Conservation (phyloP, 2,888 invertebrate genomes). For the Drosophila quinaria region DNA sequence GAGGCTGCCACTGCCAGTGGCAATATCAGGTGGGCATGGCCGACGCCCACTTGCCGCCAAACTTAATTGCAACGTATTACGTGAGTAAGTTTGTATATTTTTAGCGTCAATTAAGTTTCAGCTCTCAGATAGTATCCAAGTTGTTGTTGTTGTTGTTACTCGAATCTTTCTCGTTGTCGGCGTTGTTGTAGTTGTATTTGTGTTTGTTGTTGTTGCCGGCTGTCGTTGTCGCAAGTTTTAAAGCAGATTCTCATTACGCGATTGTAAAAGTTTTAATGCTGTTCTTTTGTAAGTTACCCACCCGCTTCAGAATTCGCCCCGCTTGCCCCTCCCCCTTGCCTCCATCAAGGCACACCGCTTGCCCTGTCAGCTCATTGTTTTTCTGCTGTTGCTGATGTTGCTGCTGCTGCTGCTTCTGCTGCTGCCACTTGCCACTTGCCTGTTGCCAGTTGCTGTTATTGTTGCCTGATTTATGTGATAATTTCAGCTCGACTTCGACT, state of each 20-base stretch:
- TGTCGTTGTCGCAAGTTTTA: constrained; percentile 75
- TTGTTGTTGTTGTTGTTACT: constrained; percentile 36
- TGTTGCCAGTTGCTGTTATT: constrained; percentile 49
- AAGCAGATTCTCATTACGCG: constrained; percentile 82
- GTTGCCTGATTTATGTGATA: constrained; percentile 77
- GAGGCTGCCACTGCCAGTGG: constrained; percentile 1
- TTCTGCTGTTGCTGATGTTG: constrained; percentile 30
- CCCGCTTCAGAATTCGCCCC: constrained; percentile 35
- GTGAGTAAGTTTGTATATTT: constrained; percentile 68
- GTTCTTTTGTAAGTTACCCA: constrained; percentile 78
- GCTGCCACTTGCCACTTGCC: constrained; percentile 49
- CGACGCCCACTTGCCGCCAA: constrained; percentile 23
- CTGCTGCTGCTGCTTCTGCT: constrained; percentile 37
- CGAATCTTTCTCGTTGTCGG: constrained; percentile 44
- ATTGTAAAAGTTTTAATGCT: constrained; percentile 81
- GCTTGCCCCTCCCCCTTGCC: neutral
- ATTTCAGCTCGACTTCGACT: constrained; percentile 66
- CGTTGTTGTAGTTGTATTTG: constrained; percentile 31
- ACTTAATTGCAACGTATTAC: constrained; percentile 72
- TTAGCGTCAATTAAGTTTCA: constrained; percentile 77
- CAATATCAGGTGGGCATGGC: constrained; percentile 29
- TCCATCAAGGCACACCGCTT: neutral
- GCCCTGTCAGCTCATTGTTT: constrained; percentile 60
- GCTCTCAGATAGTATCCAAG: constrained; percentile 55
- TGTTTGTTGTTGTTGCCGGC: constrained; percentile 51